Percentiles rank a stretch among this genome's conserved stretches.
Conservation (phyloP, 2,113 vertebrate species). For the Bos indicus region DNA sequence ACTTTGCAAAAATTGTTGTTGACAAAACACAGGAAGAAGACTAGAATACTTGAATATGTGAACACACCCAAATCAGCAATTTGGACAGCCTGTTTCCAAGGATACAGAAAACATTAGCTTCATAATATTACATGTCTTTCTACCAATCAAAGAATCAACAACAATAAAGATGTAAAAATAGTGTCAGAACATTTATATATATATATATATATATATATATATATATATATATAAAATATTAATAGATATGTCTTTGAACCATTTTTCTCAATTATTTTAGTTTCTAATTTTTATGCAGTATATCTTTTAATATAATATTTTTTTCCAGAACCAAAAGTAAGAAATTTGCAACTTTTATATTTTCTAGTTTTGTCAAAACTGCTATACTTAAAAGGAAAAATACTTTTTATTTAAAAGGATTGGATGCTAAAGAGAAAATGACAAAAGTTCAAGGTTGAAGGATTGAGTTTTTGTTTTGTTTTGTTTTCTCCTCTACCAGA, state of each 20-base stretch:
- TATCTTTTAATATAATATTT: neutral
- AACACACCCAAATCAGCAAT: neutral
- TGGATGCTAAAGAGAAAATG: neutral
- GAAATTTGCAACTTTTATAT: neutral
- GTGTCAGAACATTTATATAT: neutral
- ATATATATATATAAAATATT: neutral
- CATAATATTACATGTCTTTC: neutral
- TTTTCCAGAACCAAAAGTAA: neutral
- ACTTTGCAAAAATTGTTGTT: conserved; percentile 15
- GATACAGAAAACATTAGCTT: neutral
- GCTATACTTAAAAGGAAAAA: neutral
- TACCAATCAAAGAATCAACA: neutral
- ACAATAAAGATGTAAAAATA: neutral
- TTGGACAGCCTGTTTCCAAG: neutral
- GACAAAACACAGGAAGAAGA: neutral
- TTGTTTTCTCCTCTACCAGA: neutral
- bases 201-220: neutral
- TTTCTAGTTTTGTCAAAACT: neutral
- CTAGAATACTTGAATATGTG: neutral
- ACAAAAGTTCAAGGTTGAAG: neutral
- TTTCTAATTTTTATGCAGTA: neutral
- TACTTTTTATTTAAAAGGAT: neutral
- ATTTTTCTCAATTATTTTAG: neutral
- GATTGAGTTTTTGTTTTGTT: neutral
- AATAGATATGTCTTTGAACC: neutral